A percentile compares a stretch with the other conserved stretches of the same genome.
phyloP scores from a whole-genome alignment of 2,113 vertebrate genomes.

The Heliornis fulica region DNA sequence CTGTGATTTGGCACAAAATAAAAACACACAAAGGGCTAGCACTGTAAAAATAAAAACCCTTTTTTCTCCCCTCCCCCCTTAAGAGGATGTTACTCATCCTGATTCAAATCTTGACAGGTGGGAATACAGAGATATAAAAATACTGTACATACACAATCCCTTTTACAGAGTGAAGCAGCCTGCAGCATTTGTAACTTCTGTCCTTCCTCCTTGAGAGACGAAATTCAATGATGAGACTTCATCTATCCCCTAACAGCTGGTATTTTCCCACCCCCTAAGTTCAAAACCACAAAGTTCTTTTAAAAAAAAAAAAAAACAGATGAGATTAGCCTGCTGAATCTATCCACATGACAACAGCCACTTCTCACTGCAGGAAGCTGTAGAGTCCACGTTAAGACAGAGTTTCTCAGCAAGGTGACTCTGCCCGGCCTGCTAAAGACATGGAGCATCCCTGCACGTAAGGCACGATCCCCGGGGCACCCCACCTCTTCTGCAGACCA shows the following conservation, averaged over 20 bases:
- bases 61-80: not conserved
- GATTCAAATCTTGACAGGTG: slow-evolving; percentile 25
- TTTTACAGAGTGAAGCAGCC: slow-evolving; percentile 26
- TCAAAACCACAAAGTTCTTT: not conserved
- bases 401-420: slow-evolving; percentile 20
- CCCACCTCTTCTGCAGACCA: not conserved
- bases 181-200: slow-evolving; percentile 39
- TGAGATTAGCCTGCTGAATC: not conserved
- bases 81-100: slow-evolving; percentile 2
- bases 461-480: slow-evolving; percentile 28
- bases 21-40: not conserved
- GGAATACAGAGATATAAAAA: slow-evolving; percentile 59
- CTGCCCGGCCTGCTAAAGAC: slow-evolving; percentile 21
- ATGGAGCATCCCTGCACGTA: not conserved
- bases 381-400: slow-evolving; percentile 34
- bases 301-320: not conserved
- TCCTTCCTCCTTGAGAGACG: not conserved
- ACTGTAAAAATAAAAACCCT: slow-evolving; percentile 34
- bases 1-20: slow-evolving; percentile 63
- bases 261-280: not conserved
- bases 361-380: slow-evolving; percentile 4
- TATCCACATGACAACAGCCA: not conserved
- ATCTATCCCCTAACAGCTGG: not conserved
- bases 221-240: not conserved
- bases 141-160: slow-evolving; percentile 58